These are phyloP conservation scores for Onychomys torridus DNA, from an alignment of 2,797 vertebrate genomes.

Conservation along the genomic window DNA sequence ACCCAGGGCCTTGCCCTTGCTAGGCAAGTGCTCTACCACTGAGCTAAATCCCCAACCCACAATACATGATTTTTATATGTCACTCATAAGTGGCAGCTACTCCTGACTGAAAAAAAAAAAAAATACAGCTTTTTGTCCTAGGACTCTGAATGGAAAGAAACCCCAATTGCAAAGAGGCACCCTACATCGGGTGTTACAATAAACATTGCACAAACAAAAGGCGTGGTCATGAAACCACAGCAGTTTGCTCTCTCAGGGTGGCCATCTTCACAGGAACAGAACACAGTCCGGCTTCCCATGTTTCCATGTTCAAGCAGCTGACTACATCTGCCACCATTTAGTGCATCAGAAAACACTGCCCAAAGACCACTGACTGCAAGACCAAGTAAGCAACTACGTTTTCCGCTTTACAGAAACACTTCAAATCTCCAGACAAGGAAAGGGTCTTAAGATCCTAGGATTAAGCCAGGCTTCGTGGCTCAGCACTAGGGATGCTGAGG, in stretches of 20 bases:
- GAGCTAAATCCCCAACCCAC: too few relatives aligned
- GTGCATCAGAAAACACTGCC: constrained; percentile 2
- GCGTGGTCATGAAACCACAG: background rate
- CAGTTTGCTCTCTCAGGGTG: background rate
- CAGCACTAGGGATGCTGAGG: background rate
- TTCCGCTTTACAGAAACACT: background rate
- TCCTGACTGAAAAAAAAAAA: constrained; percentile 26
- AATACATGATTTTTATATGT: background rate
- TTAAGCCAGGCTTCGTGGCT: background rate
- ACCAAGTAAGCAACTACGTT: background rate
- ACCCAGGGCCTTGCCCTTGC: too few relatives aligned
- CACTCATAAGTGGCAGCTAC: constrained; percentile 45
- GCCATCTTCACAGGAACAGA: background rate
- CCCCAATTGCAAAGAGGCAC: background rate
- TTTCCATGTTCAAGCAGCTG: background rate
- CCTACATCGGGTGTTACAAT: background rate
- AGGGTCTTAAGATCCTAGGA: background rate
- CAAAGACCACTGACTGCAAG: background rate
- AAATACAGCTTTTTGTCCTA: background rate
- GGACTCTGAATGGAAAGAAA: constrained; percentile 49
- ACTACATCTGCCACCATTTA: background rate
- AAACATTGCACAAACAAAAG: background rate
- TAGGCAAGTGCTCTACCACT: too few relatives aligned
- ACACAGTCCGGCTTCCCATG: background rate
- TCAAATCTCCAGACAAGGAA: background rate